Conservation (phyloP, 1,140 invertebrate species). For the Hypothenemus hampei region DNA sequence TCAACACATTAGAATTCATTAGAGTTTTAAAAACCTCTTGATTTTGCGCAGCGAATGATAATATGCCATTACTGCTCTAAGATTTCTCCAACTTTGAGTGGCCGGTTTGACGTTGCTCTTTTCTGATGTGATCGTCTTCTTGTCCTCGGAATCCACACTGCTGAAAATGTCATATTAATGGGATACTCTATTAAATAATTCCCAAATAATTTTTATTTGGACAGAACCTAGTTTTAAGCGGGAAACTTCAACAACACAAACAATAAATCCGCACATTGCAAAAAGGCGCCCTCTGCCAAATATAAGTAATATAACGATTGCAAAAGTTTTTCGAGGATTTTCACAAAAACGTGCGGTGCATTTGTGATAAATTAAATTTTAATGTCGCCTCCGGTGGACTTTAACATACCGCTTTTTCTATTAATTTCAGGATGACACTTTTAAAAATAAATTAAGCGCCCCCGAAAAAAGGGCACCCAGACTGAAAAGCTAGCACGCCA, state of each 20-base stretch:
- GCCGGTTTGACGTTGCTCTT: slow-evolving; percentile 50
- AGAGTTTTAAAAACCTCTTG: slow-evolving; percentile 63
- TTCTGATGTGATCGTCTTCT: slow-evolving; percentile 19
- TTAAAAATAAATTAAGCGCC: too few relatives aligned
- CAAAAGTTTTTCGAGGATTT: not conserved
- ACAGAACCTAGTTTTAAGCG: too few relatives aligned
- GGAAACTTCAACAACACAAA: too few relatives aligned
- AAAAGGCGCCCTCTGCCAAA: too few relatives aligned
- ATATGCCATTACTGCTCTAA: slow-evolving; percentile 78
- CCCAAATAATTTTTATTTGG: too few relatives aligned
- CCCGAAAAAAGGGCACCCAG: too few relatives aligned
- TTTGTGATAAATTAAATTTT: not conserved
- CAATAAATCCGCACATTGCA: too few relatives aligned
- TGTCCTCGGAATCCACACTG: slow-evolving; percentile 23
- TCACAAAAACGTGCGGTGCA: not conserved
- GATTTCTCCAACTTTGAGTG: slow-evolving; percentile 77
- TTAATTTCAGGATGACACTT: too few relatives aligned
- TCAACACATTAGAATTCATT: slow-evolving; percentile 12
- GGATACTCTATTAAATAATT: too few relatives aligned
- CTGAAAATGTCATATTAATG: slow-evolving; percentile 17
- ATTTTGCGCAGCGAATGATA: slow-evolving; percentile 81
- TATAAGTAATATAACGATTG: too few relatives aligned
- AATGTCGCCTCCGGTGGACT: not conserved
- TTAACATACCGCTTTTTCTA: too few relatives aligned
- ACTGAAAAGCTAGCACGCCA: too few relatives aligned